Conservation (phyloP, 2,797 vertebrate genomes). For the Vultur gryphus region DNA sequence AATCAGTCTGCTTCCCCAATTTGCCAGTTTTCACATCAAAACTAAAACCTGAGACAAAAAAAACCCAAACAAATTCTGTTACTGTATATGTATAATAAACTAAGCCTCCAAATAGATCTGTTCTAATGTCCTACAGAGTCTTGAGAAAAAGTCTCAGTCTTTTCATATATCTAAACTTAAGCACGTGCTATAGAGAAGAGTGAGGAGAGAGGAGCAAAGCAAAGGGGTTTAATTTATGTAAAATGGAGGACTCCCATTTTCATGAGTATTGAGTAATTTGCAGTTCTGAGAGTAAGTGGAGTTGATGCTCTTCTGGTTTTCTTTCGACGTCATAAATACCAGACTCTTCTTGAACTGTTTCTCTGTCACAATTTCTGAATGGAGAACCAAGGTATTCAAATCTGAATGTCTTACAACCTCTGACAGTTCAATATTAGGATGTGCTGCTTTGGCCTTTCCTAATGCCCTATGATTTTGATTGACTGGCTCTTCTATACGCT, state of each 20-base stretch:
- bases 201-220: neutral
- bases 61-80: neutral
- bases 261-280: neutral
- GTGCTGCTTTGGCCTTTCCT: neutral
- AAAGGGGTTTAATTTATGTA: accelerated
- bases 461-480: accelerated
- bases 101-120: too few relatives aligned
- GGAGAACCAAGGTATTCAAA: neutral
- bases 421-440: accelerated
- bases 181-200: neutral
- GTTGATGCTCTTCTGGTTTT: neutral
- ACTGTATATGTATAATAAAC: neutral
- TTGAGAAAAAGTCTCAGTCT: neutral
- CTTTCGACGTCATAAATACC: accelerated
- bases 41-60: neutral
- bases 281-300: neutral
- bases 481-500: neutral
- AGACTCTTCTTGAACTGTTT: neutral
- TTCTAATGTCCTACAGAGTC: neutral
- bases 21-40: neutral
- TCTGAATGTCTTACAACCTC: accelerated
- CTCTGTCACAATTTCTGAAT: neutral
- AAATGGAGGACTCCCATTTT: neutral
- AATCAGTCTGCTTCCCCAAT: neutral
- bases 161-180: neutral